Base-by-base conservation (phyloP, 2,888 invertebrate species). In the Griposia aprilina region DNA sequence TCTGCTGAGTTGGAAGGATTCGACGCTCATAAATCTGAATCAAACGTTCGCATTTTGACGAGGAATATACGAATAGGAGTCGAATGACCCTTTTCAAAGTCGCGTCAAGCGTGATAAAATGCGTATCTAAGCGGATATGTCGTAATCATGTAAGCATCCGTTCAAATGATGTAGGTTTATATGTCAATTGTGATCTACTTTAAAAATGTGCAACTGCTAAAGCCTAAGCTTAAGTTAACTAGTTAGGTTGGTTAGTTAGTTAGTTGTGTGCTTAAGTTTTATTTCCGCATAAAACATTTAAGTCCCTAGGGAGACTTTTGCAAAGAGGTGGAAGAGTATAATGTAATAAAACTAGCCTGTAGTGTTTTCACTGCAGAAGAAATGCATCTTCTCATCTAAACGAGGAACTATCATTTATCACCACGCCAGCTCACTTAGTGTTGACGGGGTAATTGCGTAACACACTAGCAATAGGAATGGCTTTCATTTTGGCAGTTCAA, bases 21-120 rank as follows among this genome's bases (percentile, higher is more conserved):
- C 85, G 80, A 89, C 83, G 88, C 87, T 90, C 90, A 92, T 93
- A 92, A 93, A 93, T 94, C 90, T 90, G 88, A 92, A 92, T 92
- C 88, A 89, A 90, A 90, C 85, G 87, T 90, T 90, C 87, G 77
- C 87, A 89, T 92, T 92, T 92, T 90, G 85, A 90, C 88, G 85
- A 89, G 86, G 82, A 91, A 90, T 88, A 84, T 85, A 81, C 81
- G 82, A 86, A 76, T 83, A 68, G 73, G 60, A 85, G 81, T 83
- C 83, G 84, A 89, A 86, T 88, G 89, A 93, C 92, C 93, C 92
- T 92, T 91, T 89, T 93, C 92, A 93, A 93, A 91, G 91, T 92
- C 73, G 60, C 74, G 63, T 81, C 70, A 78, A 74, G 80, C 78
- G 63, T 83, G 75, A 80, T 84, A 78, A 78, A 83, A 87, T 85